Base-by-base conservation (phyloP, 2,797 vertebrate genomes). In the Gallinago nigripennis region DNA sequence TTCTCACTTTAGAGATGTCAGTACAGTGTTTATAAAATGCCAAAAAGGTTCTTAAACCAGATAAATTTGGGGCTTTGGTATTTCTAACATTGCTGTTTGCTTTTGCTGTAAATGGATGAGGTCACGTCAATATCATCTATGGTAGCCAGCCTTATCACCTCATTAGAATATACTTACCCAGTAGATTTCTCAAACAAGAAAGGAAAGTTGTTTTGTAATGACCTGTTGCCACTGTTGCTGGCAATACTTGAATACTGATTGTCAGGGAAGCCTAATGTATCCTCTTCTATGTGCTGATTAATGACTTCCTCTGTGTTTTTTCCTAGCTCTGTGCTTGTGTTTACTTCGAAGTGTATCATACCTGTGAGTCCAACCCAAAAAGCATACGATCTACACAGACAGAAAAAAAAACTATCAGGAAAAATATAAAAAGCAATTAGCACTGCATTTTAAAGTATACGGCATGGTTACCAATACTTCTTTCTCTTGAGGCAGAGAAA, bases 81-180 rank as follows among this genome's bases (percentile, higher is more conserved):
- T 21, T 15, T 86, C 28, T 76, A 28, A 54, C 9, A 4, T 41
- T 65, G 51, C 31, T 43, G 14, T 48, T 94, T 71, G 25, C 48
- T 9, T 50, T 76, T 78, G 54, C 79, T 85, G 10, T 71, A 68
- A 86, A 64, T 12, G 78, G 37, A 35, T 1, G 11, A 56, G 43
- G 85, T 90, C 69, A 46, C 43, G 28, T 57, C 58, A 64, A 9
- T 53, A 25, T 46, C 18, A 46, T 63, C 16, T 77, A 87, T 58
- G 39, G 90, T 76, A 90, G 83, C 75, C 37, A n/a, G 61, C 13
- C 66, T 89, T 92, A 86, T 89, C 79, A 69, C 70, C 57, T 92
- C 12, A 4, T 73, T 78, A 53, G 20, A 43, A 43, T 76, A 27
- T 30, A 53, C 50, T 77, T 71, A 16, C 45, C 16, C 0, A 61